phyloP scores from a whole-genome alignment of 1,140 invertebrate genomes.

The Drosophila rhopaloa region DNA sequence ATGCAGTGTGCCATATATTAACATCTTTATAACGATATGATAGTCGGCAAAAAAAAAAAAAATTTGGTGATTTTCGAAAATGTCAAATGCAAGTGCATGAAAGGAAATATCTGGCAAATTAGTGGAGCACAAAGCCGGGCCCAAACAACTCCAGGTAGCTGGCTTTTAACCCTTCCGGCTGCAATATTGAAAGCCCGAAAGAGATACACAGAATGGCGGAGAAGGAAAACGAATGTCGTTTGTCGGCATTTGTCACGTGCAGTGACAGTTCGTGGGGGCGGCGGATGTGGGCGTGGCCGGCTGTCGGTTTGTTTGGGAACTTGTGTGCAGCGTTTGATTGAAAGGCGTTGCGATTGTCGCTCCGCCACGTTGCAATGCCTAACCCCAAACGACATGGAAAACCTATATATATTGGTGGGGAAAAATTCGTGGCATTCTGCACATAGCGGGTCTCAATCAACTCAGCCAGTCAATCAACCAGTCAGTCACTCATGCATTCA shows the following conservation, averaged over 20 bases:
- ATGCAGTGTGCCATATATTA: no score
- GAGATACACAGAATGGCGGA: slow-evolving; percentile 3
- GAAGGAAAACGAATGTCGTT: slow-evolving; percentile 42
- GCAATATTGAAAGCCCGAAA: slow-evolving; percentile 30
- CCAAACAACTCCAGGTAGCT: slow-evolving; percentile 39
- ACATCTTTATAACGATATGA: no score
- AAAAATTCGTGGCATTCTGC: slow-evolving; percentile 18
- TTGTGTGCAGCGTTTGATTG: slow-evolving; percentile 72
- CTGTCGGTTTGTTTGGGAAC: slow-evolving; percentile 62
- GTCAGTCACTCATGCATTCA: slow-evolving; percentile 54
- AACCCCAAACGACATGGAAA: slow-evolving; percentile 22
- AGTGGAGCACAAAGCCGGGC: slow-evolving; percentile 37
- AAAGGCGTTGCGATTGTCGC: slow-evolving; percentile 65
- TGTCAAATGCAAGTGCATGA: slow-evolving; percentile 31
- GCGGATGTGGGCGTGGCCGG: slow-evolving; percentile 21
- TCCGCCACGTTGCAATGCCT: slow-evolving; percentile 39
- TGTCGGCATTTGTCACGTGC: slow-evolving; percentile 77
- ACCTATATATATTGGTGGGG: slow-evolving; percentile 13
- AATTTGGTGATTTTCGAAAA: slow-evolving; percentile 14
- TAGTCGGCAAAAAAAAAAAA: no score
- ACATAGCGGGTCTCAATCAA: slow-evolving; percentile 45
- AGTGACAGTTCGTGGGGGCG: slow-evolving; percentile 53
- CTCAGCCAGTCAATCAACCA: slow-evolving; percentile 43
- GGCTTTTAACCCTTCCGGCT: slow-evolving; percentile 15
- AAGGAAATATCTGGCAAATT: slow-evolving; percentile 51